Conservation (phyloP, 2,888 invertebrate species). For the Heteropelma amictum region DNA sequence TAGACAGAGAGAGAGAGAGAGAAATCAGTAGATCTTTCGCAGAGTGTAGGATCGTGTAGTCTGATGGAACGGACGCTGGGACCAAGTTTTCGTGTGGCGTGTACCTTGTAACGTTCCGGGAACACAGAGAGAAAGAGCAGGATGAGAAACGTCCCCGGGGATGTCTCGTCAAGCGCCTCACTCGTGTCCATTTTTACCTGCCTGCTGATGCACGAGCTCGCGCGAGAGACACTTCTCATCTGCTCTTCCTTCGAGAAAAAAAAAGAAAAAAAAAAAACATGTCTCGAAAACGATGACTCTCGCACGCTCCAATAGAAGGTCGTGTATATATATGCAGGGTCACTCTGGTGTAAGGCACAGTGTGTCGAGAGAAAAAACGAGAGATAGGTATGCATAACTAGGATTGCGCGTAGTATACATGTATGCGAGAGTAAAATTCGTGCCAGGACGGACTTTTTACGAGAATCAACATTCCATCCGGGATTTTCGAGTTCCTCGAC, state of each 20-base stretch:
- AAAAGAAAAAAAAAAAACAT: not conserved
- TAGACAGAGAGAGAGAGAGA: conserved; percentile 18
- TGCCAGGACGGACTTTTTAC: conserved; percentile 20
- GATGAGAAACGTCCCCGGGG: conserved; percentile 57
- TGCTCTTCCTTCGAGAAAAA: conserved; percentile 13
- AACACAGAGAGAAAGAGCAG: conserved; percentile 41
- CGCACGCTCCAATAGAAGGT: conserved; percentile 42
- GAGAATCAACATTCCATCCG: conserved; percentile 47
- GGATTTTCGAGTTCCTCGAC: conserved; percentile 12
- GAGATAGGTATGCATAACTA: not conserved
- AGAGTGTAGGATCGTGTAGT: conserved; percentile 73
- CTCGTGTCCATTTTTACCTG: conserved; percentile 48
- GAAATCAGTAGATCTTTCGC: conserved; percentile 57
- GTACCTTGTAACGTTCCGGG: conserved; percentile 47
- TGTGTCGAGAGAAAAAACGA: not conserved
- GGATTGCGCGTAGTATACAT: not conserved
- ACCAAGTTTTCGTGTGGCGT: conserved; percentile 43
- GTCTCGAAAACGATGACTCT: conserved; percentile 25
- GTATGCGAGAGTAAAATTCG: conserved; percentile 2
- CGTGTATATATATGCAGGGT: not conserved
- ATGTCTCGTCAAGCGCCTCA: conserved; percentile 49
- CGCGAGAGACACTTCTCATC: conserved; percentile 31
- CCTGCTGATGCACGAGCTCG: conserved; percentile 26
- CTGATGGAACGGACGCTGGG: conserved; percentile 39
- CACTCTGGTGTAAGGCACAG: not conserved